Evolutionary conservation across 1,140 invertebrate species (phyloP), one percentile per base, ranked within the genome.

Genomic region (Hermatobates lingyangjiaoensis): DNA sequence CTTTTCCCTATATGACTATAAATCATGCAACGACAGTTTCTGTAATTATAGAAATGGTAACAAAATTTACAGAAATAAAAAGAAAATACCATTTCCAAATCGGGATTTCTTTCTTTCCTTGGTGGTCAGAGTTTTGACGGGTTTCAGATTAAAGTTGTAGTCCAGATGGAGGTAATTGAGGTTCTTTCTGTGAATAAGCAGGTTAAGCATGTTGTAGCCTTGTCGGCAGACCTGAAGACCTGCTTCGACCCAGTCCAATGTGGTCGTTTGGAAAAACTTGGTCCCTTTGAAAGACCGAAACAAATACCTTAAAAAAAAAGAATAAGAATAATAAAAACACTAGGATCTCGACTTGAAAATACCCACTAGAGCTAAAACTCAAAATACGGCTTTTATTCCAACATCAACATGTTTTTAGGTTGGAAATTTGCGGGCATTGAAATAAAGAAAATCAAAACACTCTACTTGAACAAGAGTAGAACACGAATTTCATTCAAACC

Each of bases 71-170:
- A n/a, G n/a, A n/a, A n/a, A n/a, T n/a, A n/a, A n/a, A 38, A 50
- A 54, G 54, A 48, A 57, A 61, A 68, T 64, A 83, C 81, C 93
- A 78, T 99, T 99, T 68, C 95, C 96, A 66, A 99, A 99, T 51
- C 96, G 75, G 10, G 94, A 98, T 63, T 99, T 99, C 69, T 99
- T 99, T 66, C 96, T 79, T 64, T 99, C 95, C 64, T 98, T 98
- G 0, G 96, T 99, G 0, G 96, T 99, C 27, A 99, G 71, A 0
- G 96, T 99, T 66, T 99, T 99, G 0, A 99, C 95, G 0, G 96
- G 96, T 67, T 99, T 99, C 63, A 99, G 74, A 66, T 99, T 99
- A 64, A 99, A 99, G 68, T 99, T 99, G 65, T 98, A 99, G 73
- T 99, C 96, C 64, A 99, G 75, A 78, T 99, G 96, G 26, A 99